Base-by-base conservation (phyloP, 1,140 invertebrate genomes). In the Cydia amplana region DNA sequence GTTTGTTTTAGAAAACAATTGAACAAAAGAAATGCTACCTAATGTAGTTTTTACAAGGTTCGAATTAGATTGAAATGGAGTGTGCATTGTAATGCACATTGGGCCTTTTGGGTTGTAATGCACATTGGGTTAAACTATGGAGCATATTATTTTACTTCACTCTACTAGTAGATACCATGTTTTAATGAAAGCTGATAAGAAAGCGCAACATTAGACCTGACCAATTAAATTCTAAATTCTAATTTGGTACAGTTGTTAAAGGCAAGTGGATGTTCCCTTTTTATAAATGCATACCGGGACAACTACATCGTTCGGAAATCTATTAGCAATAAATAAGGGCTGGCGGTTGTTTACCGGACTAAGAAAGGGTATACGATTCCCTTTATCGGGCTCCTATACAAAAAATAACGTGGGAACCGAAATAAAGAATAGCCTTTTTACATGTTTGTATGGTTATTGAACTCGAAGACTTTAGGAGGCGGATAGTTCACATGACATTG, bases 401-500 rank as follows among this genome's bases (percentile, higher is more conserved):
- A 91, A 90, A 92, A 90, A 88, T 84, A 89, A 89, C 89, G 91
- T 92, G 91, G 91, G 91, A 92, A 92, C 85, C 80, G 67, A 90
- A 83, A 82, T 75, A 83, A 92, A 91, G 85, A 91, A 90, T 87
- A 85, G 85, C 85, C 85, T 89, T 89, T 90, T 87, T 86, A 81
- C 85, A 82, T 86, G 83, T 85, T 80, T 82, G 78, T 84, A 82
- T 83, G 80, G 78, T 80, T 86, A 83, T 87, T 86, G 85, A 89
- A 83, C 83, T 88, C 84, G 83, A 89, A 84, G 82, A 85, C 83
- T 82, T 76, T 74, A 67, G 46, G 63, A 77, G 75, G 67, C 51
- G 73, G 64, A 76, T 76, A 78, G 77, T 75, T 74, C 76, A 46
- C 77, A 78, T 78, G 70, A 73, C 72, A 72, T 70, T 75, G 49